Evolutionary conservation across 2,888 invertebrate species (phyloP).

Genomic region (Congeria kusceri): DNA sequence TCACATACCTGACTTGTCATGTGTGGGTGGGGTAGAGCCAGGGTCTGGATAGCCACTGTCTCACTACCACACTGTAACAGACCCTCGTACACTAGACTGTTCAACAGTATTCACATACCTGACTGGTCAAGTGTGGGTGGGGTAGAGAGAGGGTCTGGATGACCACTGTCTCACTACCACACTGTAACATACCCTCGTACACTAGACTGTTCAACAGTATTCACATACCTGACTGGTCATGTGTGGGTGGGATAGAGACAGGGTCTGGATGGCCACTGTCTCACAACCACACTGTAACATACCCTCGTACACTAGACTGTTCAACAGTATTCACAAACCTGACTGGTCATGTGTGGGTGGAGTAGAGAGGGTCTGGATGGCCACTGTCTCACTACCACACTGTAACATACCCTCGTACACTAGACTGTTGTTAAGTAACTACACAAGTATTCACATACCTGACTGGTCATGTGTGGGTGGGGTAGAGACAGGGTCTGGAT

Average conservation of each 20-base stretch:
- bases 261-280: conserved; percentile 85
- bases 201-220: no score
- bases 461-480: conserved; percentile 12
- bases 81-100: conserved; percentile 86
- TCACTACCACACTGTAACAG: conserved; percentile 89
- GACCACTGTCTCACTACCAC: no score
- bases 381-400: conserved; percentile 90
- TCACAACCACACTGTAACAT: conserved; percentile 89
- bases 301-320: conserved; percentile 86
- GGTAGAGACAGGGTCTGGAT: conserved; percentile 50
- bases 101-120: no score
- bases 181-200: no score
- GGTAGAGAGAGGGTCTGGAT: no score
- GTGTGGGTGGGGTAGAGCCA: conserved; percentile 41
- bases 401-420: conserved; percentile 85
- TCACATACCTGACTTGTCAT: not conserved
- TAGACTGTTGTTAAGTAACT: conserved; percentile 86
- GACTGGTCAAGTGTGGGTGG: no score
- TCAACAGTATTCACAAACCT: no score
- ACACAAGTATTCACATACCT: no score
- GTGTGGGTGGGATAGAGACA: conserved; percentile 41
- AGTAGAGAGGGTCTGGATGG: conserved; percentile 57
- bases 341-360: conserved; percentile 12
- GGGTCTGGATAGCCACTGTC: conserved; percentile 85
- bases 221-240: not conserved